Evolutionary conservation across 2,113 vertebrate genomes (phyloP), one percentile per base, ranked within the genome.

Genomic region (Trochalopteron elliotii): DNA sequence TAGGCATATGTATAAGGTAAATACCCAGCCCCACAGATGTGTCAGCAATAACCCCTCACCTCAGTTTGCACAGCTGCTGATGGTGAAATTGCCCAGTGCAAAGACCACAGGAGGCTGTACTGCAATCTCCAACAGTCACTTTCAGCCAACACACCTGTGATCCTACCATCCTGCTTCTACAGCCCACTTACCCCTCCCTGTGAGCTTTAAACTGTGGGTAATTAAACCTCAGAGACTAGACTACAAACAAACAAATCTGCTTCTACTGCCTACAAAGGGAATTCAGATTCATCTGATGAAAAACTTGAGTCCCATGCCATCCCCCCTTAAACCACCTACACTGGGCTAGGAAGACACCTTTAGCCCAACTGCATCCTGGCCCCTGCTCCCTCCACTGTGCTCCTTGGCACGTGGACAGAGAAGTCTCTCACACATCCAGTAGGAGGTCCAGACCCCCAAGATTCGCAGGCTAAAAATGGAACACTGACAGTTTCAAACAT

Each of bases 351-450:
- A 20, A 70, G 56, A 44, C 19, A 12, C 12, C 23, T 76, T 82
- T 31, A 75, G 49, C 44, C 28, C 67, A 71, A 25, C 18, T 69
- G 42, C 44, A 55, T 65, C 47, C 35, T 17, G 18, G 44, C 27
- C 60, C 24, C 47, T 61, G 22, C 55, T 50, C 39, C 21, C 55
- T 69, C 19, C 55, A 19, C 8, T 14, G 24, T 11, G n/a, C 18
- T 69, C 45, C 21, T 17, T 28, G 44, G 49, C 18, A 65, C 0
- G 0, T 15, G 7, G 12, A 83, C 37, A 61, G 0, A 75, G 21
- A 81, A 82, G 30, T 44, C 12, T 55, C 22, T 72, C 11, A 78
- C 59, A 72, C 39, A 74, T 17, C 47, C 39, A 11, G 24, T 19
- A 81, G 27, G 15, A 92, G 11, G 30, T 42, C 10, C 47, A 56